Evolutionary conservation across 2,797 vertebrate species (phyloP).

Genomic region (Vireo griseus): DNA sequence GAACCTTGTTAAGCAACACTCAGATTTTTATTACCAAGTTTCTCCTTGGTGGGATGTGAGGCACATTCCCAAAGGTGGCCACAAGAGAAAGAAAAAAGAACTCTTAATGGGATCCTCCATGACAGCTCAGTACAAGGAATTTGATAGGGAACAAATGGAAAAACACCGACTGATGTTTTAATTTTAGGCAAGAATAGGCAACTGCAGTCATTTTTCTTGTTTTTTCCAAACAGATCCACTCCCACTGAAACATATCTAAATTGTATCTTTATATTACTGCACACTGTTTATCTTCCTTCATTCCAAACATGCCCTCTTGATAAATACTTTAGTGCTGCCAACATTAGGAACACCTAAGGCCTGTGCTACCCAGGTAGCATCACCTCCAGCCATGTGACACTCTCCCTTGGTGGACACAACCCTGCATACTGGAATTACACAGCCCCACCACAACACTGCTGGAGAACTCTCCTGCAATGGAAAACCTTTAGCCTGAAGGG

Average conservation of each 20-base stretch:
- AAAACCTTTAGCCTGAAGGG: neutral
- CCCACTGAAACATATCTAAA: neutral
- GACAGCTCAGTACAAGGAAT: neutral
- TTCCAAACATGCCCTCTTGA: neutral
- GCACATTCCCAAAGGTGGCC: neutral
- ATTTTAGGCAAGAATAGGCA: neutral
- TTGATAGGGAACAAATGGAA: neutral
- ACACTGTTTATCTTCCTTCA: neutral
- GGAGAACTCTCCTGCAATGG: neutral
- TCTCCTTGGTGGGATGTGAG: neutral
- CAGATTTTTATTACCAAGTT: neutral
- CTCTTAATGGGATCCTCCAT: neutral
- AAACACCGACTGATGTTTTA: neutral
- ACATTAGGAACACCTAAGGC: neutral
- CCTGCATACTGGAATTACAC: neutral
- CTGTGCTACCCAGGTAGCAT: neutral
- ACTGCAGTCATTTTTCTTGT: neutral
- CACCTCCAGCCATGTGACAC: rapidly evolving
- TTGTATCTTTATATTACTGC: neutral
- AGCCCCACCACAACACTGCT: neutral
- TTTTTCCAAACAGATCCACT: neutral
- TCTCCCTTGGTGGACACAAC: too few species aligned
- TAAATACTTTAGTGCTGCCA: neutral
- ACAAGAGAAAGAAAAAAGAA: neutral
- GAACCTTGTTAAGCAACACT: neutral